Percentiles rank a stretch among this genome's conserved stretches.
Conservation (phyloP, 2,113 vertebrate genomes). For the Seriola dumerili region DNA sequence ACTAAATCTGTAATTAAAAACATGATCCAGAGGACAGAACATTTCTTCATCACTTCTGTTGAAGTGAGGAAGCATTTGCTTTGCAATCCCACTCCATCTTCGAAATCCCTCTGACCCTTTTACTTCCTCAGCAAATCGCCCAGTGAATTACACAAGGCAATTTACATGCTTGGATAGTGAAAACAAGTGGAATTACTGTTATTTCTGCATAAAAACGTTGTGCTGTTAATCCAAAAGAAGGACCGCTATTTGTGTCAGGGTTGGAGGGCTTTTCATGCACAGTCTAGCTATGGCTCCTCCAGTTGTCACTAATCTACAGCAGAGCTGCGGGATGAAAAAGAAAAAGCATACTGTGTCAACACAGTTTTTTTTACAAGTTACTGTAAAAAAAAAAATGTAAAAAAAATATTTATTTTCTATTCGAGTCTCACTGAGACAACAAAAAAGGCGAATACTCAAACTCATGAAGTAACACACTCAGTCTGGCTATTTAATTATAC, state of each 20-base stretch:
- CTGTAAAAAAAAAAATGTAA: conserved; percentile 5
- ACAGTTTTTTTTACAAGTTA: neutral
- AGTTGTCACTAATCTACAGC: conserved; percentile 69
- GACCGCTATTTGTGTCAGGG: conserved; percentile 54
- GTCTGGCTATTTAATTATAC: conserved; percentile 18
- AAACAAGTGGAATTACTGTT: conserved; percentile 72
- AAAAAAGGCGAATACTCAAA: neutral
- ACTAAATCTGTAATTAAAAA: conserved; percentile 68
- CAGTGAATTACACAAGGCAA: conserved; percentile 67
- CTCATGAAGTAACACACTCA: neutral
- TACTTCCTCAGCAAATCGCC: conserved; percentile 56
- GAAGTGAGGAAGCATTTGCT: too few species aligned
- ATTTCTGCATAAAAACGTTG: conserved; percentile 48
- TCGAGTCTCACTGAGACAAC: neutral
- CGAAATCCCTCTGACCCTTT: conserved; percentile 57
- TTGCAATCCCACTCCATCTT: conserved; percentile 15
- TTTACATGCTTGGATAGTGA: conserved; percentile 71
- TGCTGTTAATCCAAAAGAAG: conserved; percentile 57
- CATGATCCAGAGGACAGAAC: conserved; percentile 56
- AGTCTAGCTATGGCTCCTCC: conserved; percentile 28
- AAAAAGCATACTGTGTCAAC: conserved; percentile 5
- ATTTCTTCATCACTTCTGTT: conserved; percentile 34
- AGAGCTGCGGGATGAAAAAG: conserved; percentile 30
- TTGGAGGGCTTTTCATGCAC: conserved; percentile 45
- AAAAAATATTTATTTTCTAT: conserved; percentile 11